A percentile compares a stretch with the other conserved stretches of the same genome.
Conservation (phyloP, 1,140 invertebrate species). For the Drepana arcuata region DNA sequence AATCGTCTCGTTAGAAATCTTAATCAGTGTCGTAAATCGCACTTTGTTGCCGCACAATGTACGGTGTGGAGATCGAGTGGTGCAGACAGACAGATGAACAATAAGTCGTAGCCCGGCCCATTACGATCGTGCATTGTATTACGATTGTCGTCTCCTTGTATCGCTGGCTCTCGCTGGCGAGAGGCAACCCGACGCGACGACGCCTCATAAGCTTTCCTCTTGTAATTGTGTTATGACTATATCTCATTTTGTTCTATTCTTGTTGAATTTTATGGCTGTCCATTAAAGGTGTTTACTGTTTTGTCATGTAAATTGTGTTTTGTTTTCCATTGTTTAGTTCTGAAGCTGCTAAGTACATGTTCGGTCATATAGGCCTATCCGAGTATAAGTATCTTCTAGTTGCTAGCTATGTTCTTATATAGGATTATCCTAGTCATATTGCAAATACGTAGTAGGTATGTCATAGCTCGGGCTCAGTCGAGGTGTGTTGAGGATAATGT, state of each 20-base stretch:
- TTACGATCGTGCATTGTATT: slow-evolving; percentile 20
- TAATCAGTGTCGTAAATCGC: slow-evolving; percentile 12
- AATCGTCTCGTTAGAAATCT: slow-evolving; percentile 8
- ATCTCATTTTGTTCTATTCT: slow-evolving; percentile 4
- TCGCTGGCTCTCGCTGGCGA: slow-evolving; percentile 3
- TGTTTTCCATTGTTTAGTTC: no score
- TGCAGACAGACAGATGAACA: slow-evolving; percentile 10
- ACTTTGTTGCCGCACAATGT: slow-evolving; percentile 8
- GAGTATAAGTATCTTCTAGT: no score
- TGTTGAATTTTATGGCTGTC: slow-evolving; percentile 6
- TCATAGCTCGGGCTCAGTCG: no score
- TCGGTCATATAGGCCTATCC: no score
- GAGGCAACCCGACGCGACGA: no score
- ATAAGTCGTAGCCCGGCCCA: slow-evolving; percentile 11
- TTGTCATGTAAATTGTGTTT: no score
- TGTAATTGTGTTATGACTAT: slow-evolving; percentile 10
- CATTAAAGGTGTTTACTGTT: no score
- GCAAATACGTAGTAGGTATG: no score
- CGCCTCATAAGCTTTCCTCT: slow-evolving; percentile 8
- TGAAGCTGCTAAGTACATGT: no score
- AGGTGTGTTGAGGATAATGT: no score
- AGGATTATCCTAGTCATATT: no score
- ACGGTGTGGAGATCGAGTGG: not conserved
- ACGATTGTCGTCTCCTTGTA: slow-evolving; percentile 7
- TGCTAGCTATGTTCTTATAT: no score